A percentile compares a stretch with the other conserved stretches of the same genome.
Evolutionary conservation across 1,140 invertebrate genomes (phyloP).

Genomic region (Oryctes rhinoceros): DNA sequence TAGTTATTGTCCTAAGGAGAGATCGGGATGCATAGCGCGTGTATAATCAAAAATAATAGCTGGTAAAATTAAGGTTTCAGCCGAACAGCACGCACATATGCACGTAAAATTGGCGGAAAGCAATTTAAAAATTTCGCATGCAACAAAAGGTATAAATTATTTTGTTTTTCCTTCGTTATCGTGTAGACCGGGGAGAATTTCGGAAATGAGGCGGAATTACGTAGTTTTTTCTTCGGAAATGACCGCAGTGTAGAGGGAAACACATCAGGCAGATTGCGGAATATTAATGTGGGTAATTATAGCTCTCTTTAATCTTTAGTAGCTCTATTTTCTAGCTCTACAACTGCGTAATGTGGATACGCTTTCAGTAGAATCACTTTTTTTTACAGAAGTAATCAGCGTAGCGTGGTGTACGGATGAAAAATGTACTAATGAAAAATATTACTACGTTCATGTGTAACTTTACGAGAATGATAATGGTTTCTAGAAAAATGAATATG

Average conservation of each 20-base stretch:
- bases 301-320: not conserved
- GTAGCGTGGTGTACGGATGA: no score
- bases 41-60: constrained; percentile 32
- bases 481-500: no score
- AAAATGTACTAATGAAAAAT: no score
- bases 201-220: not conserved
- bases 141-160: constrained; percentile 7
- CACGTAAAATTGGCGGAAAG: constrained; percentile 29
- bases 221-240: not conserved
- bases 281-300: not conserved
- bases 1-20: not conserved
- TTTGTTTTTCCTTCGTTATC: not conserved
- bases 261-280: not conserved
- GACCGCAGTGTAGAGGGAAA: not conserved
- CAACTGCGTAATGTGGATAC: no score
- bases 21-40: not conserved
- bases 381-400: no score
- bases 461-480: no score
- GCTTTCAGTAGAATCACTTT: no score
- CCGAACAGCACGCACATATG: not conserved
- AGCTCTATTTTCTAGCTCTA: no score
- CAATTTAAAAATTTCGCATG: constrained; percentile 31
- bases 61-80: not conserved
- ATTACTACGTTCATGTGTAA: no score
- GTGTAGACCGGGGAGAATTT: not conserved